Evolutionary conservation across 2,797 vertebrate genomes (phyloP), one percentile per base, ranked within the genome.

Genomic region (Sciurus vulgaris): DNA sequence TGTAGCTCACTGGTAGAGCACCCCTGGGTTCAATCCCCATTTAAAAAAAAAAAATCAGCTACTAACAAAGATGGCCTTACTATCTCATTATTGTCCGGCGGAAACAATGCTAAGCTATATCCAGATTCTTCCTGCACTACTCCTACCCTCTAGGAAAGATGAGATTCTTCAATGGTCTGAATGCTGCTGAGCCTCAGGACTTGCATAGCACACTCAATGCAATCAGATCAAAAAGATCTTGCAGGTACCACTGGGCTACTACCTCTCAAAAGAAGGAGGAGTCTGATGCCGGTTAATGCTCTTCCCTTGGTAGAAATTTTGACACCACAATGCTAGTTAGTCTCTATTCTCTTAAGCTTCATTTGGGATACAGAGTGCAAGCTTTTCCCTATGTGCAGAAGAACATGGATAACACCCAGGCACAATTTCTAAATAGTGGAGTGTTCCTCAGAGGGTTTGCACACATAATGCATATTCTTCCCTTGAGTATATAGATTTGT

Each of bases 261-360:
- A 2, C 73, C 49, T 47, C 44, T 9, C 44, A 47, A 47, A 47
- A 47, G 44, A 47, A 9, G 44, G 44, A 47, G 44, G 44, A 49
- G 5, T 56, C 5, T 56, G 54, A 56, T 56, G 7, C 20, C 20
- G 8, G 30, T 47, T 73, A 47, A 8, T 79, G 56, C 24, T 73
- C 86, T 72, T 61, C 10, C 41, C 56, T 59, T 9, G 33, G 47
- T 82, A 86, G 70, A 92, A 91, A 70, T 70, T 33, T 10, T 83
- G 74, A 51, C 24, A 8, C 51, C 47, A 26, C 20, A 5, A 3
- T 78, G 22, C 24, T 41, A 79, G 30, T 30, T 79, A 72, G 13
- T 41, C 22, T 26, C 76, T 7, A 41, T 2, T 91, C 44, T 56
- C 63, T 78, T 77, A 26, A 38, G 44, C 51, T 15, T 82, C 79